Percentiles rank a stretch among this genome's conserved stretches.
Evolutionary conservation across 1,140 invertebrate species (phyloP).

Genomic region (Micrasema longulum): DNA sequence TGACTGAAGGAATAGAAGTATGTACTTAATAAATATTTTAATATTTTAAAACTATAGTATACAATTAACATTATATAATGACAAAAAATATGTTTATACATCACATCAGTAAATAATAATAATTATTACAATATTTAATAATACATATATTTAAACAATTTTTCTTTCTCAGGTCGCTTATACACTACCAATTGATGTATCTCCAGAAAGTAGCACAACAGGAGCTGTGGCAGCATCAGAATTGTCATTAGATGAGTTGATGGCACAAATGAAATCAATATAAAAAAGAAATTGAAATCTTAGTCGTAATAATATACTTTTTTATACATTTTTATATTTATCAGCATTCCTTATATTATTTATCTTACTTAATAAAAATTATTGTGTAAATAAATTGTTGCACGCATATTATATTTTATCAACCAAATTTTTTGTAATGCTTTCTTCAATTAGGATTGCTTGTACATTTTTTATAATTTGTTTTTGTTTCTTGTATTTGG

Average conservation of each 20-base stretch:
- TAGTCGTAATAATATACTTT: conserved; percentile 31
- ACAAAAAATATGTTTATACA: no score
- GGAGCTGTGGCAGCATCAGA: conserved; percentile 64
- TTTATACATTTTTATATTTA: conserved; percentile 18
- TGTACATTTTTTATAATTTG: conserved; percentile 27
- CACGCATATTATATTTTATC: conserved; percentile 18
- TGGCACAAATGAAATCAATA: conserved; percentile 90
- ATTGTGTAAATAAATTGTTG: neutral
- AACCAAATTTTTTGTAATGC: conserved; percentile 30
- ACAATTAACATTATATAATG: no score
- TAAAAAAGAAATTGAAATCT: conserved; percentile 58
- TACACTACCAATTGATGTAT: conserved; percentile 60
- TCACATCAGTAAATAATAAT: no score
- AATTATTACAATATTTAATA: no score
- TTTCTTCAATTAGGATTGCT: conserved; percentile 1
- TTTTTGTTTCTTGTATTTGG: conserved; percentile 4
- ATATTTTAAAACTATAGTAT: no score
- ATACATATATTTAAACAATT: no score
- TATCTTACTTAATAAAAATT: conserved; percentile 15
- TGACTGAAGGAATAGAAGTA: conserved; percentile 74
- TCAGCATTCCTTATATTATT: neutral
- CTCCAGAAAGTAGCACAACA: conserved; percentile 63
- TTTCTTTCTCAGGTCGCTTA: conserved; percentile 61
- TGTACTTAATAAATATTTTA: neutral
- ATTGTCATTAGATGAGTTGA: conserved; percentile 83